phyloP scores from a whole-genome alignment of 2,888 invertebrate species.

The Chalcosyrphus nemorum region DNA sequence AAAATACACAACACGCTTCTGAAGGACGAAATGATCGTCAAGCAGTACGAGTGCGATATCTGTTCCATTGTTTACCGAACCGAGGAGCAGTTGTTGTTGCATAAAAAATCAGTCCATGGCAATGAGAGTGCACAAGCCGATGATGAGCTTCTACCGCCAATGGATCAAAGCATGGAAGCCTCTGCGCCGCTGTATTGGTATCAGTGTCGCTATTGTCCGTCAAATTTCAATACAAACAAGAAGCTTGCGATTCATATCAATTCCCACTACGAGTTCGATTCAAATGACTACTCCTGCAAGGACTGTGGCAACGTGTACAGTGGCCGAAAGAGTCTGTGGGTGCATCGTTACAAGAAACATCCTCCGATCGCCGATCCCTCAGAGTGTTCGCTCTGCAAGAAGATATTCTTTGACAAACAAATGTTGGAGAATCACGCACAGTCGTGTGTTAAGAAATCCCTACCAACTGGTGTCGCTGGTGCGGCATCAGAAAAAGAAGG shows the following conservation, averaged over 20 bases:
- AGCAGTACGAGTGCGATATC: constrained; percentile 81
- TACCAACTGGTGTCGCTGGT: constrained; percentile 75
- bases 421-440: constrained; percentile 81
- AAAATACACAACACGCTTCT: constrained; percentile 80
- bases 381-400: constrained; percentile 80
- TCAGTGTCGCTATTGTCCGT: constrained; percentile 82
- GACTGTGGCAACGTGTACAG: constrained; percentile 82
- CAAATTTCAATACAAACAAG: constrained; percentile 82
- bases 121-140: constrained; percentile 72
- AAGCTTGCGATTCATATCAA: constrained; percentile 82
- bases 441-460: constrained; percentile 78
- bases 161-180: constrained; percentile 52
- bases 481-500: constrained; percentile 17
- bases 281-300: constrained; percentile 82
- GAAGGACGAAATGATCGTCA: constrained; percentile 80
- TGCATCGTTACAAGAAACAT: constrained; percentile 82
- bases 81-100: constrained; percentile 79
- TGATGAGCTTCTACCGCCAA: constrained; percentile 53
- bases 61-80: constrained; percentile 81
- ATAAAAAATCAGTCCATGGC: constrained; percentile 80
- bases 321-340: constrained; percentile 82
- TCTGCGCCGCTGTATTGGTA: constrained; percentile 79
- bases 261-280: constrained; percentile 81
- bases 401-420: constrained; percentile 81
- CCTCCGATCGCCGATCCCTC: constrained; percentile 81